Evolutionary conservation across 2,888 invertebrate species (phyloP), one percentile per base, ranked within the genome.

Genomic region (Odiellus spinosus): DNA sequence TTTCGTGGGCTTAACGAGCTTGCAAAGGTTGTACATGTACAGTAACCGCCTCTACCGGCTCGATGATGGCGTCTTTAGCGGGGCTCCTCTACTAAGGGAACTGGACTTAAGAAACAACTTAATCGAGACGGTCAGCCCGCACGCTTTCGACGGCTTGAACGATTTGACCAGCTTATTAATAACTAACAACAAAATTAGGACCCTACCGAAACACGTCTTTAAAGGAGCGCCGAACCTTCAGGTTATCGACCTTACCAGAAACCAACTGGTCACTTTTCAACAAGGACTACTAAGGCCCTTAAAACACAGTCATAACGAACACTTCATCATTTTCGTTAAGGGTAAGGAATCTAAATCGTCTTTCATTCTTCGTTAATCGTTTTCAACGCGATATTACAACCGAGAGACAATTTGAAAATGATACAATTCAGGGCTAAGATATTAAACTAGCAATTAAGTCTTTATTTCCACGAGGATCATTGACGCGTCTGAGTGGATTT

Each of bases 41-140:
- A 48, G 46, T 26, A 51, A 51, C 34, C 39, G 46, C 26, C 46
- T 51, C 15, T 32, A 44, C 32, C 44, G 46, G 17, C 34, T 51
- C 21, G 48, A 51, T 19, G 48, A 48, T 17, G 46, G 43, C 15
- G 40, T 51, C 8, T 51, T 51, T 18, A 48, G 48, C 4, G 6
- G 41, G 1, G 41, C 48, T 44, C 44, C 44, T 2, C 46, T 35
- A 18, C 20, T 51, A 18, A 20, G 40, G 8, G 51, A 51, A 36
- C 21, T 51, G 12, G 46, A 51, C 33, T 33, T 51, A 34, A 44
- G 26, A 14, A 42, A 48, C 8, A 51, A 51, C 18, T 8, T 42
- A 12, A 51, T 51, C n/a, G 33, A 32, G 18, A 40, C 48, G 15
- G 45, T 51, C 3, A 38, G 42, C 3, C 40, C 48, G 3, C 19